phyloP scores from a whole-genome alignment of 2,888 invertebrate species.

The Nomada lathburiana region DNA sequence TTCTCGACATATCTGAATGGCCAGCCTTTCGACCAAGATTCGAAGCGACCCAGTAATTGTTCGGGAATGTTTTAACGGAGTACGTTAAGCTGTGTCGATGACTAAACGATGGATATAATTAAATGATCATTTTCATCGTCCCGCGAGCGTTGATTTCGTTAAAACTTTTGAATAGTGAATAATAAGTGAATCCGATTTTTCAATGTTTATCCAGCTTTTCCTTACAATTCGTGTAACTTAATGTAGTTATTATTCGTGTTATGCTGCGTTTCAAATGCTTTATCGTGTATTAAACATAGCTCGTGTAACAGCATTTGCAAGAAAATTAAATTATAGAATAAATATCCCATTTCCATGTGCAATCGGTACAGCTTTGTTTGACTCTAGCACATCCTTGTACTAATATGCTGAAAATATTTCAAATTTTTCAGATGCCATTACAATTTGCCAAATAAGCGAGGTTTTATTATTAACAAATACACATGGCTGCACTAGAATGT shows the following conservation, averaged over 20 bases:
- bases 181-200: background rate
- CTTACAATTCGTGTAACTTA: background rate
- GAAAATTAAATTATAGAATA: slow-evolving; percentile 10
- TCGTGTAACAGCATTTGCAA: background rate
- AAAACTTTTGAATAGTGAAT: background rate
- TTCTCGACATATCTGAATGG: slow-evolving; percentile 15
- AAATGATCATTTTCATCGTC: background rate
- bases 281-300: background rate
- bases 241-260: too few relatives aligned
- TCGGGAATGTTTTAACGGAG: background rate
- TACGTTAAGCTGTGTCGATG: background rate
- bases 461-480: too few relatives aligned
- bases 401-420: background rate
- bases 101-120: background rate
- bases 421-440: too few relatives aligned
- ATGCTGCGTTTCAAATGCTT: background rate
- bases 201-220: too few relatives aligned
- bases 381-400: too few relatives aligned
- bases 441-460: too few relatives aligned
- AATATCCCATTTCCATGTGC: background rate
- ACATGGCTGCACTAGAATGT: too few relatives aligned
- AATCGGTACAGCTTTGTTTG: background rate
- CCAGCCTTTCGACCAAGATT: background rate
- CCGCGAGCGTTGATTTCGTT: background rate
- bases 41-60: slow-evolving; percentile 13